phyloP scores from a whole-genome alignment of 2,113 vertebrate species.

The Microtus oregoni region DNA sequence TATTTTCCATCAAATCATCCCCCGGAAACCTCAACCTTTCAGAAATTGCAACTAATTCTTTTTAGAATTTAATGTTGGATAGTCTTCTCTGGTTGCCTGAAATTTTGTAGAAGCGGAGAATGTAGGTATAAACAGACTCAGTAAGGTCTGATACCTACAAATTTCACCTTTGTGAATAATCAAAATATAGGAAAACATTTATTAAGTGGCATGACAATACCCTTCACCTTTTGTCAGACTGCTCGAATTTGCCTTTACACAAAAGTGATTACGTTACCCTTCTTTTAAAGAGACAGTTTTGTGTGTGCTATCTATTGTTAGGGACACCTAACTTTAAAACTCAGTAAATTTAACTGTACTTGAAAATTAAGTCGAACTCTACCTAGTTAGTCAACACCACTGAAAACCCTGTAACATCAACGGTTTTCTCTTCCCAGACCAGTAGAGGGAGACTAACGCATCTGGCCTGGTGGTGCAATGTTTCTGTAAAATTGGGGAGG shows the following conservation, averaged over 20 bases:
- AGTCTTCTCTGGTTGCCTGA: constrained; percentile 20
- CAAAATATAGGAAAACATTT: constrained; percentile 20
- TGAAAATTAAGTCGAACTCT: constrained; percentile 37
- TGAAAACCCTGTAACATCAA: constrained; percentile 11
- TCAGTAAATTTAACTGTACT: constrained; percentile 38
- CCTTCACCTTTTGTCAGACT: background rate
- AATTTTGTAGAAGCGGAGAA: constrained; percentile 23
- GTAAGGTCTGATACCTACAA: constrained; percentile 26
- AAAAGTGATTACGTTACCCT: background rate
- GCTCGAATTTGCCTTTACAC: background rate
- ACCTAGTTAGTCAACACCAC: background rate
- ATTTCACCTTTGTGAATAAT: constrained; percentile 26
- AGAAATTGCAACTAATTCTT: constrained; percentile 31
- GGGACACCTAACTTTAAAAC: background rate
- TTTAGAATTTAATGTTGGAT: constrained; percentile 40
- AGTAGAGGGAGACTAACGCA: constrained; percentile 86
- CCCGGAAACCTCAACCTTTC: constrained; percentile 52
- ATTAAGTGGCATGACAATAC: background rate
- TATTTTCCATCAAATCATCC: constrained; percentile 27
- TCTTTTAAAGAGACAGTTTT: background rate
- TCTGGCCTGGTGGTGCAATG: constrained; percentile 79
- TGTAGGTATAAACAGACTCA: constrained; percentile 20
- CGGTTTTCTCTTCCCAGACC: constrained; percentile 77
- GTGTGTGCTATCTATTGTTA: background rate
- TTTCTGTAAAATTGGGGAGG: constrained; percentile 87